Conservation (phyloP, 2,113 vertebrate genomes). For the Mormoops blainvillei region DNA sequence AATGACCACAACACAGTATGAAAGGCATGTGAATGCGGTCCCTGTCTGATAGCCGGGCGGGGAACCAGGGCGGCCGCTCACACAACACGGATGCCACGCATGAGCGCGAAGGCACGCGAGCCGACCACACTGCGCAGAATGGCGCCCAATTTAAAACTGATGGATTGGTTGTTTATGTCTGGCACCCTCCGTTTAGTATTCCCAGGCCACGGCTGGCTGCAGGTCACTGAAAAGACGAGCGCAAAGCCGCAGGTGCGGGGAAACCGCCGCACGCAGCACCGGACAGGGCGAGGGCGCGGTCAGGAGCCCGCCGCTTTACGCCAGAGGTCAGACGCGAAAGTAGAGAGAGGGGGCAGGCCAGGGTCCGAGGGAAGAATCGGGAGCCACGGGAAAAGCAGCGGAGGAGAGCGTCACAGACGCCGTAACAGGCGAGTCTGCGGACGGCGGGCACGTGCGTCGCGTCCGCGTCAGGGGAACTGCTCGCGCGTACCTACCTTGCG, state of each 20-base stretch:
- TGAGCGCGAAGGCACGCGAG: neutral
- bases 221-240: neutral
- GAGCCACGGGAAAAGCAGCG: neutral
- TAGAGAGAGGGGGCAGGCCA: neutral
- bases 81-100: no score
- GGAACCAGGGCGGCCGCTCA: no score
- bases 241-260: neutral
- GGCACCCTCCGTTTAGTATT: neutral
- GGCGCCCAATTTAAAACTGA: neutral
- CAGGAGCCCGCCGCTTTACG: neutral
- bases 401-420: neutral
- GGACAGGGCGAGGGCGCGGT: neutral
- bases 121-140: no score
- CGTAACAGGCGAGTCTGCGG: neutral
- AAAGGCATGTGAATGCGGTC: neutral
- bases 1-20: no score
- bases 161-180: neutral
- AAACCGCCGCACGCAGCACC: neutral
- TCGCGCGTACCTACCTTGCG: slow-evolving; percentile 87
- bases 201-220: no score
- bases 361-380: neutral
- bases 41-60: neutral
- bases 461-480: neutral
- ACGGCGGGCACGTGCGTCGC: neutral
- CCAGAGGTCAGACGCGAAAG: neutral